A percentile compares a stretch with the other conserved stretches of the same genome.
phyloP scores from a whole-genome alignment of 2,888 invertebrate species.

The Bombylius major region DNA sequence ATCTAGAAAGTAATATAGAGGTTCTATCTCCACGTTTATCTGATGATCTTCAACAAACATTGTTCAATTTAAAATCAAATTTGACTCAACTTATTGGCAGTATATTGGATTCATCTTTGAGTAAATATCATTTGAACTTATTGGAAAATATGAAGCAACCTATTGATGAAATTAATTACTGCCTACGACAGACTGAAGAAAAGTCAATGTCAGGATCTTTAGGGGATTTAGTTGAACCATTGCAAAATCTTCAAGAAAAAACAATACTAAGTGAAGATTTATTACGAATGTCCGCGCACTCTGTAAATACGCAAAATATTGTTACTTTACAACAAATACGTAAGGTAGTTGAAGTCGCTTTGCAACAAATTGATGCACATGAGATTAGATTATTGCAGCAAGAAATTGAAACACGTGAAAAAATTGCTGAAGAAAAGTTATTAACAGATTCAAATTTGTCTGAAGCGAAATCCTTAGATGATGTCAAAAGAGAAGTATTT shows the following conservation, averaged over 20 bases:
- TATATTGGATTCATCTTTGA: conserved; percentile 39
- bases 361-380: conserved; percentile 31
- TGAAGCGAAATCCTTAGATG: conserved; percentile 27
- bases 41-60: conserved; percentile 24
- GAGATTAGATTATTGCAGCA: conserved; percentile 29
- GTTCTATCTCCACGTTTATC: conserved; percentile 23
- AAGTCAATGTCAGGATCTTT: conserved; percentile 32
- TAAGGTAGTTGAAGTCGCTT: conserved; percentile 24
- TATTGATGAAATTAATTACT: conserved; percentile 39
- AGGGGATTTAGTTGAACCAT: conserved; percentile 31
- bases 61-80: conserved; percentile 39
- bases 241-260: conserved; percentile 29
- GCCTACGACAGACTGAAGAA: conserved; percentile 34
- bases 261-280: conserved; percentile 28
- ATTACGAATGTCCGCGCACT: conserved; percentile 20
- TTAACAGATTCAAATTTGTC: conserved; percentile 24
- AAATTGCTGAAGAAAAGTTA: conserved; percentile 23
- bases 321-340: conserved; percentile 25
- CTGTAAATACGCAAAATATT: conserved; percentile 23
- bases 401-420: conserved; percentile 28
- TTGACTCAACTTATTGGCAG: conserved; percentile 45
- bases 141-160: conserved; percentile 41
- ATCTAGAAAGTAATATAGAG: conserved; percentile 35
- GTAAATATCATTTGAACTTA: conserved; percentile 34
- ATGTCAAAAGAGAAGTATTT: conserved; percentile 24